Percentiles rank a stretch among this genome's conserved stretches.
phyloP scores from a whole-genome alignment of 2,113 vertebrate genomes.

The Thinocorus orbignyianus region DNA sequence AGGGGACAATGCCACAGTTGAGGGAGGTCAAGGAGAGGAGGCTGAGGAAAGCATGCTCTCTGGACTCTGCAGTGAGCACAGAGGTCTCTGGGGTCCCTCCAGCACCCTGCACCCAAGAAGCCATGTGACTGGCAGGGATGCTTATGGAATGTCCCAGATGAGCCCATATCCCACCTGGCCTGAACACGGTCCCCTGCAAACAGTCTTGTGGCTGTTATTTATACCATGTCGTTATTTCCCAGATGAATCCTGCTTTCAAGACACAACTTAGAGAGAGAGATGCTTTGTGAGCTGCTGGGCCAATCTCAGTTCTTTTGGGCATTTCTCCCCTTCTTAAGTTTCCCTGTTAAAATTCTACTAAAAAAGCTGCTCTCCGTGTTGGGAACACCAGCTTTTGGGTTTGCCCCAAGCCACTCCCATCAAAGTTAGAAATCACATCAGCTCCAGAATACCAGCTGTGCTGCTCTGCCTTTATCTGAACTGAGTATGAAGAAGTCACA shows the following conservation, averaged over 20 bases:
- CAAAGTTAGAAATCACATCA: background rate
- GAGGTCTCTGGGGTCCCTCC: background rate
- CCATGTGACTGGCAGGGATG: background rate
- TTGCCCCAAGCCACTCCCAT: background rate
- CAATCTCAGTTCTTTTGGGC: background rate
- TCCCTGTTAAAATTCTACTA: background rate
- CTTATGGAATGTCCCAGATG: fast-evolving
- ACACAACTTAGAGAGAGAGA: background rate
- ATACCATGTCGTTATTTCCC: background rate
- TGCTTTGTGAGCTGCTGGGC: background rate
- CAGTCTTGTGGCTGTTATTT: background rate
- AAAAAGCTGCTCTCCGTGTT: background rate
- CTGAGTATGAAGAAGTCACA: constrained; percentile 8
- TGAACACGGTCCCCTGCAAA: background rate
- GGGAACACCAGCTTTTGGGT: background rate
- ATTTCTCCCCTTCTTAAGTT: background rate
- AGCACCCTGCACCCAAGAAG: background rate
- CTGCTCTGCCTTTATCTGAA: background rate
- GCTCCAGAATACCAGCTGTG: background rate
- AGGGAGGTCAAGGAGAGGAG: background rate
- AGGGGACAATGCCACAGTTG: fast-evolving
- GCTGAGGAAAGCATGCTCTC: background rate
- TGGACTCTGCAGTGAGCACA: background rate
- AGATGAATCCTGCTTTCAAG: background rate
- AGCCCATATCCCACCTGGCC: background rate